Base-by-base conservation (phyloP, 2,797 vertebrate species). In the Cyprinodon diabolis region DNA sequence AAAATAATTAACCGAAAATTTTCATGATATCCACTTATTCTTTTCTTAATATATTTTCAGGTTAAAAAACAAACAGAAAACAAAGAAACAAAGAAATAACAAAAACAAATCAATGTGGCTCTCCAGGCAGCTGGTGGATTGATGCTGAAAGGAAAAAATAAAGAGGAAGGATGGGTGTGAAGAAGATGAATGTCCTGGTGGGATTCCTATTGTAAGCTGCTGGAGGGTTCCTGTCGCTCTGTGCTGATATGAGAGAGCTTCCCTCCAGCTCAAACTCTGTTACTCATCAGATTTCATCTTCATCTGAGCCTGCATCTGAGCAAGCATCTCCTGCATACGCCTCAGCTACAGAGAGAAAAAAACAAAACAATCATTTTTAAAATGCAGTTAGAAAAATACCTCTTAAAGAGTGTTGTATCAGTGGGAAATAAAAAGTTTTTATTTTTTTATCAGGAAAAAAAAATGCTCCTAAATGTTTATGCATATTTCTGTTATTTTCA, bases 281-380 rank as follows among this genome's bases (percentile, higher is more conserved):
- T 77, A 96, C 69, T 97, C 95, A 4, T 97, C 96, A 6, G 91
- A 92, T 85, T 96, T 95, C 94, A 95, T 96, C 89, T 94, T 95
- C 96, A 97, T 96, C 87, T 96, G 96, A 67, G 96, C 96, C 89
- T 96, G 95, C 96, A 97, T 97, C 77, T 96, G 95, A 65, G 94
- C 93, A 47, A 97, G 96, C 96, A 97, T 97, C 92, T 97, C 94
- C 86, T 97, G 96, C 96, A 96, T 97, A 84, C 96, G 95, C 74
- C 95, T 95, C 91, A 97, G 87, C 95, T 97, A 6, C 80, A 75
- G 9, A 75, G 56, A n/a, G 19, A 48, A 12, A 62, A 45, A 15
- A 56, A 0, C 23, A 55, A 37, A 14, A 13, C 2, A 1, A 8
- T n/a, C 12, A 14, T 4, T 45, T 65, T 13, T 11, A 12, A 65